A percentile compares a stretch with the other conserved stretches of the same genome.
Evolutionary conservation across 2,797 vertebrate species (phyloP).

Genomic region (Enteromius paludinosus): DNA sequence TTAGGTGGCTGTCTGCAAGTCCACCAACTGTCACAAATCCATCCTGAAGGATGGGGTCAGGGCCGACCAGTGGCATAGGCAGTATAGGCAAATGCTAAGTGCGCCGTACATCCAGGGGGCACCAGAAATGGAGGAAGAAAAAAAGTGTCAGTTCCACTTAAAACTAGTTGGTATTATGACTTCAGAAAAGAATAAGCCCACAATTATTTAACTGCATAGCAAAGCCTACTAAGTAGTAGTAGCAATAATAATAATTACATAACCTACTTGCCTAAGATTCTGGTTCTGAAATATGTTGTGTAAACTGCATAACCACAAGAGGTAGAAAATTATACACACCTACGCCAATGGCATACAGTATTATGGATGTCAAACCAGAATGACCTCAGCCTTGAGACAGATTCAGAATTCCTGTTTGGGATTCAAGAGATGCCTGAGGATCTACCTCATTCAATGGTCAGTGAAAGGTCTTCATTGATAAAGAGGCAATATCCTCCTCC

Average conservation of each 20-base stretch:
- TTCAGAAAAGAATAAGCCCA: too few relatives aligned
- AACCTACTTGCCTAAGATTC: too few relatives aligned
- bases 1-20: not conserved
- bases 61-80: too few relatives aligned
- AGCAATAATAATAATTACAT: too few relatives aligned
- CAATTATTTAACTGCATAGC: too few relatives aligned
- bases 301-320: not conserved
- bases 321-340: not conserved
- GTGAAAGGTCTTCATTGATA: not conserved
- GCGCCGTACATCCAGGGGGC: too few relatives aligned
- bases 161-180: too few relatives aligned
- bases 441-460: not conserved
- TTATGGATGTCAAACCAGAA: not conserved
- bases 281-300: not conserved
- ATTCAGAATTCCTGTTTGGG: not conserved
- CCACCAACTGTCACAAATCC: conserved; percentile 24
- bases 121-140: too few relatives aligned
- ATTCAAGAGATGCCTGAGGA: not conserved
- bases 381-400: not conserved
- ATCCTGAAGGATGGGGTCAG: not conserved
- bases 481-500: not conserved
- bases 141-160: too few relatives aligned
- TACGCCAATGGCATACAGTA: not conserved
- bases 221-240: too few relatives aligned
- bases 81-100: too few relatives aligned